A percentile compares a stretch with the other conserved stretches of the same genome.
phyloP scores from a whole-genome alignment of 2,113 vertebrate species.

The Pardalotus punctatus region DNA sequence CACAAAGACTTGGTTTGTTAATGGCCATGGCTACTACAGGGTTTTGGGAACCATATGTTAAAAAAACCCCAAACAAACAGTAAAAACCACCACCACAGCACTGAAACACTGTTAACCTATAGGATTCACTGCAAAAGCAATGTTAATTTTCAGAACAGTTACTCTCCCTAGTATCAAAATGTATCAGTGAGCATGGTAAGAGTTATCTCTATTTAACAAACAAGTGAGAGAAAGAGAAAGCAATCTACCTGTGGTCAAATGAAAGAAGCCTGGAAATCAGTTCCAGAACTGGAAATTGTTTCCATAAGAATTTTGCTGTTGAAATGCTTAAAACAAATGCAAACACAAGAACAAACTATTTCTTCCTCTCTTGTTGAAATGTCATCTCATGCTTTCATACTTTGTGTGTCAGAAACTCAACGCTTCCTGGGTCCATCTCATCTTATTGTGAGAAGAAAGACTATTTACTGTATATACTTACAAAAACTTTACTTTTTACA shows the following conservation, averaged over 20 bases:
- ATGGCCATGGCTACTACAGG: not conserved
- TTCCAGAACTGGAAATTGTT: not conserved
- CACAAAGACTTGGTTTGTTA: not conserved
- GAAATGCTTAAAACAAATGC: not conserved
- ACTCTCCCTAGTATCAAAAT: not conserved
- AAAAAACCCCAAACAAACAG: not conserved
- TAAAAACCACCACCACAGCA: not conserved
- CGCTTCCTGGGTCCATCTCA: not conserved
- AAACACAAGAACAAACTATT: not conserved
- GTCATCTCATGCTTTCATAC: not conserved
- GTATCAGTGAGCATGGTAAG: not conserved
- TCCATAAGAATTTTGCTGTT: not conserved
- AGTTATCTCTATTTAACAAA: not conserved
- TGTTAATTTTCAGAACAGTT: not conserved
- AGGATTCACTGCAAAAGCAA: not conserved
- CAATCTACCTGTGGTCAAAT: not conserved
- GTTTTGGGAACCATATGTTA: not conserved
- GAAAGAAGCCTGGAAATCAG: not conserved
- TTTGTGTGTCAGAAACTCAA: not conserved
- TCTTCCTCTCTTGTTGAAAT: not conserved
- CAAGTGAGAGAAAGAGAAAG: not conserved
- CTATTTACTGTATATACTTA: not conserved
- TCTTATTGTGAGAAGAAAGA: not conserved
- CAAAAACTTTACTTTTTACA: not conserved
- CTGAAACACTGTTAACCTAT: not conserved